A percentile compares a stretch with the other conserved stretches of the same genome.
These are phyloP conservation scores for Ophion obscuratus DNA, from an alignment of 2,888 invertebrate genomes.

Conservation along the genomic window DNA sequence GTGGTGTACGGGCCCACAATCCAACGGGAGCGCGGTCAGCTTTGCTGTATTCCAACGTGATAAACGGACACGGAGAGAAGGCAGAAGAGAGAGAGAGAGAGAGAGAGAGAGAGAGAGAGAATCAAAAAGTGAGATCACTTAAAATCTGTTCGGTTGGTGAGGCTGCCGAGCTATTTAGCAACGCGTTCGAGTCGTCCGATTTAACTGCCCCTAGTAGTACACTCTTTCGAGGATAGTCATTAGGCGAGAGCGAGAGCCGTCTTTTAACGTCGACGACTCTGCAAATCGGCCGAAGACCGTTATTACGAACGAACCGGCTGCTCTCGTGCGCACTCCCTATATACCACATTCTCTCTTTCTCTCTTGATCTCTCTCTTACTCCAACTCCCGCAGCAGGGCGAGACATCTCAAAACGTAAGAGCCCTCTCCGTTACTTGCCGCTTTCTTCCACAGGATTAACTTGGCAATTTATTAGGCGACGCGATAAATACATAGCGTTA, in stretches of 20 bases:
- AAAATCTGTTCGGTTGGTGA: constrained; percentile 57
- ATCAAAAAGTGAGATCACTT: constrained; percentile 43
- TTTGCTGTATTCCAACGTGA: constrained; percentile 53
- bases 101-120: constrained; percentile 23
- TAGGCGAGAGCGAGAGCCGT: constrained; percentile 64
- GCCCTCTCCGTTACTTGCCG: constrained; percentile 15
- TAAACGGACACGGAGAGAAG: constrained; percentile 43
- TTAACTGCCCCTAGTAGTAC: constrained; percentile 66
- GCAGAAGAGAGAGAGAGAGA: constrained; percentile 34
- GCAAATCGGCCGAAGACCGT: constrained; percentile 69
- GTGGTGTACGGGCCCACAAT: constrained; percentile 24
- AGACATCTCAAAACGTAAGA: constrained; percentile 41
- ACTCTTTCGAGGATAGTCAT: constrained; percentile 67
- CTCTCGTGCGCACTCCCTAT: constrained; percentile 41
- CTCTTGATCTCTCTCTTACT: constrained; percentile 28
- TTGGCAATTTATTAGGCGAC: constrained; percentile 61
- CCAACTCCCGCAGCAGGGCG: constrained; percentile 13
- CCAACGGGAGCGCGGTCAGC: constrained; percentile 66
- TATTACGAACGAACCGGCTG: constrained; percentile 65
- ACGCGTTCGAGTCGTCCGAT: constrained; percentile 62
- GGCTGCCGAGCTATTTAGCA: constrained; percentile 60
- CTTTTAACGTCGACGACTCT: constrained; percentile 65
- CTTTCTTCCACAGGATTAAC: constrained; percentile 37
- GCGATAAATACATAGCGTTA: constrained; percentile 59
- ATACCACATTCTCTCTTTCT: constrained; percentile 17